Evolutionary conservation across 1,140 invertebrate species (phyloP), one percentile per base, ranked within the genome.

Genomic region (Muscidifurax raptorellus): DNA sequence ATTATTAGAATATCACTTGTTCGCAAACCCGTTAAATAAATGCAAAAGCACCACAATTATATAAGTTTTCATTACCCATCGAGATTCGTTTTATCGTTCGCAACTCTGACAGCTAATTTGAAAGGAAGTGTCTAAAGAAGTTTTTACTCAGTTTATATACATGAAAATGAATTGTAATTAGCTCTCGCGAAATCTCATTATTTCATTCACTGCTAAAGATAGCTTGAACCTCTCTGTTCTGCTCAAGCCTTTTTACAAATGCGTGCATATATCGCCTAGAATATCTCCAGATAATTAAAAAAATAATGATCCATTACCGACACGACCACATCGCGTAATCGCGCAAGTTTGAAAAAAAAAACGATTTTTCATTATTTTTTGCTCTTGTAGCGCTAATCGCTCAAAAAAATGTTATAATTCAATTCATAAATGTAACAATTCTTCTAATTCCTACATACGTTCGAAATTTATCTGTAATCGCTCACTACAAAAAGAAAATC

Each of bases 71-170:
- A 1, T 59, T 66, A 67, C 30, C 64, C 67, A 74, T 30, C 28
- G 66, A 25, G 36, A 82, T 66, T 76, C 44, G n/a, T 28, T 76
- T 67, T 66, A 40, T 66, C 47, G 22, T 71, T 80, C 9, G 27
- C 13, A 36, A 64, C 59, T 81, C 66, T 32, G 36, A 25, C 47
- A 27, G 22, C 1, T 85, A 76, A 75, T 75, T 18, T n/a, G 22
- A 59, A n/a, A 40, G 32, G 36, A 80, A 81, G 12, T 71, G 40
- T 25, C 59, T 71, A 59, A 64, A 52, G n/a, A 27, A 32, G 18
- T 74, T 81, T 85, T 76, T 32, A 32, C 22, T 85, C 36, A 59
- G 66, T 69, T 59, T 59, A 59, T 18, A n/a, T 30, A 66, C n/a
- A 32, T 80, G 44, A 66, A 84, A 74, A 59, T 59, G 5, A n/a